A percentile compares a stretch with the other conserved stretches of the same genome.
phyloP scores from a whole-genome alignment of 2,113 vertebrate genomes.

The Desmodus rotundus region DNA sequence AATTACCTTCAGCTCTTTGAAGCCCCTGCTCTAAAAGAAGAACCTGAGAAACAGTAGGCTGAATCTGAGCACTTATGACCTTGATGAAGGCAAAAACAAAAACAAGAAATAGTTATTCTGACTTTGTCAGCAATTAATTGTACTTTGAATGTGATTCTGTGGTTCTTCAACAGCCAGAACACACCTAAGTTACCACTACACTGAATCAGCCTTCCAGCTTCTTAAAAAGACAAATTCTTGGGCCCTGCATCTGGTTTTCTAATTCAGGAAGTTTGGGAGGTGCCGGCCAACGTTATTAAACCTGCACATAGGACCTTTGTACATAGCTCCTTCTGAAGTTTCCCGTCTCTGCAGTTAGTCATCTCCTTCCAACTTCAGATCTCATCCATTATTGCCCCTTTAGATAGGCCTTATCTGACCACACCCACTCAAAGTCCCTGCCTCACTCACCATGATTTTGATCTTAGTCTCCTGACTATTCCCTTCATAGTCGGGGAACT shows the following conservation, averaged over 20 bases:
- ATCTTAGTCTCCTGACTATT: not conserved
- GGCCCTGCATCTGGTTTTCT: not conserved
- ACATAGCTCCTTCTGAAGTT: not conserved
- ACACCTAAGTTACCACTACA: not conserved
- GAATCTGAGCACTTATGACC: not conserved
- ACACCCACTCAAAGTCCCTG: too few relatives aligned
- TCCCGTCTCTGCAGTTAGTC: not conserved
- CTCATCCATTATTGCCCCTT: not conserved
- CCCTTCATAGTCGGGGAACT: not conserved
- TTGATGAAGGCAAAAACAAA: conserved; percentile 19
- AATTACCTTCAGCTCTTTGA: too few relatives aligned
- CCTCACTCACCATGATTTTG: not conserved
- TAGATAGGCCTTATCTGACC: not conserved
- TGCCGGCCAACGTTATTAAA: not conserved
- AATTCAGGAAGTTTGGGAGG: not conserved
- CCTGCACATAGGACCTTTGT: not conserved
- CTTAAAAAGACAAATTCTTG: not conserved
- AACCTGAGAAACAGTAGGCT: not conserved
- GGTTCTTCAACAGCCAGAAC: not conserved
- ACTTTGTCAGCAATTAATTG: not conserved
- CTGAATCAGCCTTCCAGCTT: not conserved
- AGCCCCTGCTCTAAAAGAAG: not conserved
- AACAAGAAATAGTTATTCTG: not conserved
- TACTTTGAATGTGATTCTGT: not conserved
- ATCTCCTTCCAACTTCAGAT: not conserved